Conservation (phyloP, 2,888 invertebrate species). For the Pseudeuparius sepicola region DNA sequence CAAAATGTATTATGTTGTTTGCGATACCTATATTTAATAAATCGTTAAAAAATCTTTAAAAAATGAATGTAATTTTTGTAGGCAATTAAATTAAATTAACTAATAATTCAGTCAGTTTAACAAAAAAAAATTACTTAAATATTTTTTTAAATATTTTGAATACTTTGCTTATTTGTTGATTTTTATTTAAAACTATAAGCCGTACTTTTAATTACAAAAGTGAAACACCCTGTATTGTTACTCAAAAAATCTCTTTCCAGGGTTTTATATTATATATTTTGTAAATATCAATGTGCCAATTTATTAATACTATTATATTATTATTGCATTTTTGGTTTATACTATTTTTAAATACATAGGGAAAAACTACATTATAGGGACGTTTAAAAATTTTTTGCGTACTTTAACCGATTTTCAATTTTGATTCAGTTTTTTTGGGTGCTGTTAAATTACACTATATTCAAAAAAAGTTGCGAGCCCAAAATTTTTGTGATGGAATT, state of each 20-base stretch:
- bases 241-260: constrained; percentile 43
- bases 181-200: no score
- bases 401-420: not conserved
- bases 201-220: no score
- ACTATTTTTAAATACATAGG: constrained; percentile 10
- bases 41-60: no score
- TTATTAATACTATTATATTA: constrained; percentile 34
- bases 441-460: constrained; percentile 1
- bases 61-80: no score
- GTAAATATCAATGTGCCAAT: constrained; percentile 42
- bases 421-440: not conserved
- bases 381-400: constrained; percentile 1
- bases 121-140: constrained; percentile 20
- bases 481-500: not conserved
- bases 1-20: no score
- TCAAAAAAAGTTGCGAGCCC: not conserved
- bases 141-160: constrained; percentile 21
- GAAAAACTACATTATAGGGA: not conserved
- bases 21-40: no score
- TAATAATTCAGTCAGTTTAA: no score
- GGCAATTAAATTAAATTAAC: no score
- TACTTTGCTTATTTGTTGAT: not conserved
- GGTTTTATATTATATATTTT: constrained; percentile 35
- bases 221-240: no score
- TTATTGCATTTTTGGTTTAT: constrained; percentile 19